Evolutionary conservation across 2,797 vertebrate species (phyloP), one percentile per base, ranked within the genome.

Genomic region (Gymnothorax javanicus): DNA sequence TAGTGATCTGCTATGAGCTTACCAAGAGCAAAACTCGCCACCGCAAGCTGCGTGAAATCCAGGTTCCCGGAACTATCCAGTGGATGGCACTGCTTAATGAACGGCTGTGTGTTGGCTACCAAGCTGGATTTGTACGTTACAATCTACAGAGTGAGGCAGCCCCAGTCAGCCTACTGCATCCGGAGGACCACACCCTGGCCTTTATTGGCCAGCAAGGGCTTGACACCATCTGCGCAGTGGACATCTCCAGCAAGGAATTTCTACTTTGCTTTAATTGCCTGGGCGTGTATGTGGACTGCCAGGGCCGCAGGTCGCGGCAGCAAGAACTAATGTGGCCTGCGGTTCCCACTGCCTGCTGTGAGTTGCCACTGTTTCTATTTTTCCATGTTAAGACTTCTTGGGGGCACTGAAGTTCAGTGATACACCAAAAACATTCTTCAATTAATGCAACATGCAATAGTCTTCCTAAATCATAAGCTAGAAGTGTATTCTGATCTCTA

Each of bases 261-360:
- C 96, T 99, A 94, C 96, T 99, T 95, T 99, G 98, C 96, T 99
- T 99, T 97, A 98, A 95, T 94, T 94, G 96, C 96, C 97, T 99
- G 20, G 99, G 98, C 12, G 92, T 99, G 88, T 99, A 99, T 33
- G 98, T 99, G 83, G 99, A 99, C 95, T 98, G 97, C 71, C 98
- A 99, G 94, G 99, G 99, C 83, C 97, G 98, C 87, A 95, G 99
- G 90, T 99, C 98, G 0, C 96, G 99, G n/a, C 99, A 99, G 83
- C 99, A 99, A 93, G 98, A 99, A 92, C 88, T 99, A 90, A 99
- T 99, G 98, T 99, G 98, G 99, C 98, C 99, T 0, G 97, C 99
- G 20, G 91, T 93, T 86, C 99, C 99, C 91, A 96, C 94, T n/a
- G 93, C 97, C 4, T 99, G 97, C 93, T 99, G 99, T 99, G 95